Conservation (phyloP, 2,797 vertebrate genomes). For the Pelobates cultripes region DNA sequence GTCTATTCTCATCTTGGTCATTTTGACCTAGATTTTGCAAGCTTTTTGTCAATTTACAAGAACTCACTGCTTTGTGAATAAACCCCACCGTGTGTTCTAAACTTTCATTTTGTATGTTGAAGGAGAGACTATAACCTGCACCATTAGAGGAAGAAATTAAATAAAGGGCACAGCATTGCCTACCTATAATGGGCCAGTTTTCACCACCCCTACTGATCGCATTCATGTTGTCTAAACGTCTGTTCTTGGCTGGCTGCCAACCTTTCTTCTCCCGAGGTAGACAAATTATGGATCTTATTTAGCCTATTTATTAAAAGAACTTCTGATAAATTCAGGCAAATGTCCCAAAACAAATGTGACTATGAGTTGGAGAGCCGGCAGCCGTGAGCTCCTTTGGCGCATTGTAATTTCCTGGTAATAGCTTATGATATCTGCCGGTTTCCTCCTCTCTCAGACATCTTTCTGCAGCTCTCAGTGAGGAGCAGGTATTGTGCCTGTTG, state of each 20-base stretch:
- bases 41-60: no score
- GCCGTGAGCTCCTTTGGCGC: slow-evolving; percentile 59
- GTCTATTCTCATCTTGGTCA: no score
- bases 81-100: not conserved
- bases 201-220: slow-evolving; percentile 53
- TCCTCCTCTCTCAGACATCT: slow-evolving; percentile 58
- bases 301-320: slow-evolving; percentile 70
- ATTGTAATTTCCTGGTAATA: slow-evolving; percentile 61
- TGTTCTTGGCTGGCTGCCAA: slow-evolving; percentile 59
- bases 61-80: no score
- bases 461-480: slow-evolving; percentile 54
- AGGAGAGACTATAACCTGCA: not conserved
- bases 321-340: slow-evolving; percentile 65
- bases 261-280: slow-evolving; percentile 19
- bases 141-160: slow-evolving; percentile 59
- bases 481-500: slow-evolving; percentile 47
- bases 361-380: slow-evolving; percentile 60
- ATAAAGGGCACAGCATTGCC: slow-evolving; percentile 44
- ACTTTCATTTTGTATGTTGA: not conserved
- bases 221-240: slow-evolving; percentile 57
- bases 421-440: slow-evolving; percentile 60
- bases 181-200: not conserved
- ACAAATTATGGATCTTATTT: slow-evolving; percentile 72
- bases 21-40: no score
- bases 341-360: slow-evolving; percentile 66